Evolutionary conservation across 1,140 invertebrate genomes (phyloP), one percentile per base, ranked within the genome.

Genomic region (Aphaenogaster ashmeadi): DNA sequence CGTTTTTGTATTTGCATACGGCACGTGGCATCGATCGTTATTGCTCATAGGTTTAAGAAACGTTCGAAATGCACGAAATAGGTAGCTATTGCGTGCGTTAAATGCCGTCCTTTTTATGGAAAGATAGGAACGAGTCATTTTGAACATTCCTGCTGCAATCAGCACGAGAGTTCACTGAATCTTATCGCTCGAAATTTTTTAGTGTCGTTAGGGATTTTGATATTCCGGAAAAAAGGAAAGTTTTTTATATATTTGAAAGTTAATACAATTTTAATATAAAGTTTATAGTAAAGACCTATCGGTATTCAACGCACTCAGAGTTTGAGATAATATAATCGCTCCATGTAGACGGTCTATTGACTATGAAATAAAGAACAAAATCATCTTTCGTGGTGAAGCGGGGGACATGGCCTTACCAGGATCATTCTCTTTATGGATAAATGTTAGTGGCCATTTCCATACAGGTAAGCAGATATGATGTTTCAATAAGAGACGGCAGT

Each of bases 401-500:
- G 80, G 81, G 77, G 52, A 79, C 18, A 18, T 54, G 56, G 79
- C 72, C 60, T 75, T 64, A 18, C 66, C 38, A 79, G 74, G 67
- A 86, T 89, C 88, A 92, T 93, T 91, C 86, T 81, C 86, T 90
- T 92, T 93, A 93, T 92, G 89, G 92, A 93, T 91, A 93, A 94
- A 89, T 88, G 91, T 87, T 88, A 72, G 87, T 75, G 69, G 87
- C 80, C 79, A 88, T 88, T 87, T 85, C 62, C 88, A 81, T 87
- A 87, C 66, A 58, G 36, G 86, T 78, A 87, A 93, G 86, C 89
- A 88, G 91, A 92, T 87, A 92, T 91, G 92, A 93, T 91, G 90
- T 94, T 94, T 94, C 93, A 94, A 94, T 94, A 93, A 94, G 91
- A 93, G 84, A 60, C 77, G 81, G 91, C 91, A 91, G 92, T 94